Percentiles rank a stretch among this genome's conserved stretches.
These are phyloP conservation scores for Brenthis hecate DNA, from an alignment of 2,888 invertebrate genomes.

Conservation along the genomic window DNA sequence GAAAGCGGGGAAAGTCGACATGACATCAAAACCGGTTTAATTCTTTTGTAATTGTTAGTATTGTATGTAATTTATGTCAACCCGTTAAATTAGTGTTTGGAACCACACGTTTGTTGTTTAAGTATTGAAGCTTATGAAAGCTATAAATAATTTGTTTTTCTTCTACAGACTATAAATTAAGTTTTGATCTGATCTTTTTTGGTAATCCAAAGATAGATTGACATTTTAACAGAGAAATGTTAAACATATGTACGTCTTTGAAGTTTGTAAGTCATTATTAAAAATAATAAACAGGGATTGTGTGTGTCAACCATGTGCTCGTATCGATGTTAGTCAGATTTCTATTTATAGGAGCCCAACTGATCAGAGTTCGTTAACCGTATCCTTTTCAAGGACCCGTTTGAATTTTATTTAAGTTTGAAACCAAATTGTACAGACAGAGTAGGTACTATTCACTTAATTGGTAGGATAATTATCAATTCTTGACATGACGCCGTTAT, in stretches of 20 bases:
- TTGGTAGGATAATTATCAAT: slow-evolving; percentile 31
- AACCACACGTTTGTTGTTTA: slow-evolving; percentile 12
- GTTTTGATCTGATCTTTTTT: too few relatives aligned
- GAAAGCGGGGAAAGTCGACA: slow-evolving; percentile 74
- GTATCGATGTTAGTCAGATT: slow-evolving; percentile 59
- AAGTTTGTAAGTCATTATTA: background rate
- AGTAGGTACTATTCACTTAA: background rate
- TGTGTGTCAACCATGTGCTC: slow-evolving; percentile 65
- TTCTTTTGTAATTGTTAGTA: slow-evolving; percentile 51
- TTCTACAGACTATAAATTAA: background rate
- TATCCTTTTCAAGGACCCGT: slow-evolving; percentile 45
- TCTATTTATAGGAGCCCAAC: slow-evolving; percentile 62
- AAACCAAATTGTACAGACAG: background rate
- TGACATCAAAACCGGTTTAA: slow-evolving; percentile 62
- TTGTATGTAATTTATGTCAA: slow-evolving; percentile 31
- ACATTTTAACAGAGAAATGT: too few relatives aligned
- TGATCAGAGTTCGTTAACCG: slow-evolving; percentile 67
- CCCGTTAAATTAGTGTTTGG: slow-evolving; percentile 9
- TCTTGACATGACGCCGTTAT: slow-evolving; percentile 61
- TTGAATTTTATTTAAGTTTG: background rate
- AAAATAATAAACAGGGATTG: slow-evolving; percentile 45
- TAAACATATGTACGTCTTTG: background rate
- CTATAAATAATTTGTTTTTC: background rate
- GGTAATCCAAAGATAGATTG: too few relatives aligned
- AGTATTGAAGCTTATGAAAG: background rate